Evolutionary conservation across 2,113 vertebrate genomes (phyloP).

Genomic region (Carlito syrichta): DNA sequence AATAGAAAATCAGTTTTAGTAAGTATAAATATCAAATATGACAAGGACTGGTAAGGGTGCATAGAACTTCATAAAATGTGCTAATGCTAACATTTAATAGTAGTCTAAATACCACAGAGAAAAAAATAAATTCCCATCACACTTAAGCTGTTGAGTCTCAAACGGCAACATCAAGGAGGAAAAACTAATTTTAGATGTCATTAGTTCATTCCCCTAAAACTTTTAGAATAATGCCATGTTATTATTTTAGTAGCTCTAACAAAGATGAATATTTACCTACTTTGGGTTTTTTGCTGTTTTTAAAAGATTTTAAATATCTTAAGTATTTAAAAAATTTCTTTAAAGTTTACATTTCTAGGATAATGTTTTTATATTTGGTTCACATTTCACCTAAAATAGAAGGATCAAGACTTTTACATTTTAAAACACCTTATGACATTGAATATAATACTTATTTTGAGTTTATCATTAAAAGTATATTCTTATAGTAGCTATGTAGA

Average conservation of each 20-base stretch:
- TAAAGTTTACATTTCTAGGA: neutral
- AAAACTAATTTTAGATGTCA: neutral
- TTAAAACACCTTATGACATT: neutral
- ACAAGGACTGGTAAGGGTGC: neutral
- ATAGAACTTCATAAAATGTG: slow-evolving; percentile 14
- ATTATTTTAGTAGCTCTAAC: neutral
- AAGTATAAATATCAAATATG: slow-evolving; percentile 60
- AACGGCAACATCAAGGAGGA: neutral
- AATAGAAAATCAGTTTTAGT: slow-evolving; percentile 47
- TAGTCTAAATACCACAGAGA: neutral
- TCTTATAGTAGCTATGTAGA: neutral
- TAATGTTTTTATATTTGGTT: neutral
- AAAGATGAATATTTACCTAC: neutral
- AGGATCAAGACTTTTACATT: neutral
- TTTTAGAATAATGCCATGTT: neutral
- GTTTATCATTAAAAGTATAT: neutral
- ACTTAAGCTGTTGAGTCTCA: neutral
- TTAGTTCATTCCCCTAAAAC: neutral
- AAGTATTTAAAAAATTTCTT: neutral
- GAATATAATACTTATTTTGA: neutral
- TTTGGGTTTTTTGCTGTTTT: neutral
- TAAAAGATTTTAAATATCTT: neutral
- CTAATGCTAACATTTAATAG: neutral
- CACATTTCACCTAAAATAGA: neutral
- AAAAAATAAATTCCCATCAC: neutral